Base-by-base conservation (phyloP, 2,113 vertebrate species). In the Salminus brasiliensis region DNA sequence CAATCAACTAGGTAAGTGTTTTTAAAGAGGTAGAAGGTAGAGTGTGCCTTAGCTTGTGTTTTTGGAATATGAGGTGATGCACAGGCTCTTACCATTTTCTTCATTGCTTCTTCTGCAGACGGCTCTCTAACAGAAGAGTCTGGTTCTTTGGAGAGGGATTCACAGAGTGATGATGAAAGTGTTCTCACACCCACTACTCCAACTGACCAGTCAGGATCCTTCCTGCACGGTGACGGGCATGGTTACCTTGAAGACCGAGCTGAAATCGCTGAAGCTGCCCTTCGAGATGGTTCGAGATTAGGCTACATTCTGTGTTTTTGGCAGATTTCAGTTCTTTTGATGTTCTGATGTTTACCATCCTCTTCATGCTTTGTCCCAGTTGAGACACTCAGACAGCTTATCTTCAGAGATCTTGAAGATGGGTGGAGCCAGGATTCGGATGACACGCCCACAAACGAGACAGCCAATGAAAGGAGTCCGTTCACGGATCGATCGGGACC, bases 371-470 rank as follows among this genome's bases (percentile, higher is more conserved):
- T 45, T 47, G 25, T 36, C 0, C 1, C 87, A 94, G 93, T 94
- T 0, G 90, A 93, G 80, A 92, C 87, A 0, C 84, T 94, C 5
- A 82, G 90, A 68, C 87, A 87, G 57, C 88, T 94, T 66, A 90
- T 94, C 65, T 70, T 93, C 23, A 79, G 68, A 30, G 90, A 91
- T 47, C 29, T 92, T 1, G 88, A 90, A 16, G 92, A 92, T 32
- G 73, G 79, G 1, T 90, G 91, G 91, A 92, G 92, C 84, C 90
- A 90, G 53, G 81, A 88, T 21, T 92, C 91, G 0, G 92, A 85
- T 2, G 86, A 91, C 85, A 92, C 91, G 0, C 89, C 92, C 76
- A 92, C 91, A 74, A 92, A 93, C 27, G 91, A 92, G 80, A 85
- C 83, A 0, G 67, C 89, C 79, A 87, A 88, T 7, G 88, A 88